Base-by-base conservation (phyloP, 2,888 invertebrate species). In the Labia minor region DNA sequence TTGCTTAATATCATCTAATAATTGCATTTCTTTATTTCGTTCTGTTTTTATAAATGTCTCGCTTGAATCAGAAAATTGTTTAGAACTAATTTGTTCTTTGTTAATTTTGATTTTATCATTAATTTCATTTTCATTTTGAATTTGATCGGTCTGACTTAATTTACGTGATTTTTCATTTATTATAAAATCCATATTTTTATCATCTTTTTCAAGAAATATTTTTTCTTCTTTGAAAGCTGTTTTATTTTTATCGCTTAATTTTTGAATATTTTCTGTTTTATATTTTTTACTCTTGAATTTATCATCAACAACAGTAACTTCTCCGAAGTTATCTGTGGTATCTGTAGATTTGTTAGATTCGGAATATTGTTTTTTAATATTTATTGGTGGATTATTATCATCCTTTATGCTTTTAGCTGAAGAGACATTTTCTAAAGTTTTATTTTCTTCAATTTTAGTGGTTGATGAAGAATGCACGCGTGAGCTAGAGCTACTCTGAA, bases 161-260 rank as follows among this genome's bases (percentile, higher is more conserved):
- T n/a, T 14, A 49, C 14, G 3, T 49, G 14, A 49, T 49, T 16
- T 67, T 61, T 72, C 73, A 10, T 68, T 69, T 61, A 71, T 69
- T 65, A 72, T 70, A 33, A 72, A 72, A 66, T 73, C 71, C 16
- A 68, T 64, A 61, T 70, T 70, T 1, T 69, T 70, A 10, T 68
- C 66, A 26, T 71, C 69, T 62, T 71, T 67, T 26, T n/a, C n/a
- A n/a, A 26, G 3, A 6, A 26, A 6, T 26, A 26, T 26, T 26
- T 26, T 26, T 66, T 70, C 70, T 10, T 68, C 68, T 49, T 69
- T 65, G 3, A n/a, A 69, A 64, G 71, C 71, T 20, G 65, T 71
- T 26, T 67, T 49, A 19, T 64, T 65, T 19, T 49, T 33, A 62
- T 67, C 64, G 21, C 64, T 14, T 66, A 62, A 61, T 65, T 67